A percentile compares a stretch with the other conserved stretches of the same genome.
Conservation (phyloP, 2,113 vertebrate genomes). For the Tachuris rubrigastra region DNA sequence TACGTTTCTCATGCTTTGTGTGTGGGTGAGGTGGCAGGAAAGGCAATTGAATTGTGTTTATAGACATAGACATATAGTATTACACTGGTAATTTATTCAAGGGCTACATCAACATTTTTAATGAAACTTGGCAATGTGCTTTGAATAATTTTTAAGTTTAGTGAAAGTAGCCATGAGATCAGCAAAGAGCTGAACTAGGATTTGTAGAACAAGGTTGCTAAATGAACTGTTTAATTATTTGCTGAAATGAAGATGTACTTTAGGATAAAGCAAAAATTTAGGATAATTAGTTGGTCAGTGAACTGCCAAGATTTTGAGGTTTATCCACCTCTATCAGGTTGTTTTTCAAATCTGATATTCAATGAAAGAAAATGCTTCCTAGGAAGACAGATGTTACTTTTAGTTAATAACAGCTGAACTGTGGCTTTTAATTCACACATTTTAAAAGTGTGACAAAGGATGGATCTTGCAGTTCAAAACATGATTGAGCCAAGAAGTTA, state of each 20-base stretch:
- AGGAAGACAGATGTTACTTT: neutral
- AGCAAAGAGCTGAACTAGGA: neutral
- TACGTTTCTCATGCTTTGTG: neutral
- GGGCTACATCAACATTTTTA: neutral
- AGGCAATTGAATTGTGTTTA: neutral
- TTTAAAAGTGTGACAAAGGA: neutral
- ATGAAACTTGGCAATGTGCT: neutral
- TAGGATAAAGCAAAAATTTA: neutral
- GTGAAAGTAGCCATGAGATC: neutral
- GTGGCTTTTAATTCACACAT: neutral
- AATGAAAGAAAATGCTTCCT: neutral
- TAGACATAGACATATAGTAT: neutral
- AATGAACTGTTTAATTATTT: neutral
- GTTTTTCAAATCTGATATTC: neutral
- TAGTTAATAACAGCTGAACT: neutral
- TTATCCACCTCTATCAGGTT: neutral
- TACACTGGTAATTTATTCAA: neutral
- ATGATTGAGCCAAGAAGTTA: neutral
- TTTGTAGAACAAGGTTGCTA: neutral
- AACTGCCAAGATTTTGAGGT: neutral
- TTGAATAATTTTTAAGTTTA: neutral
- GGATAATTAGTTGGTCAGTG: neutral
- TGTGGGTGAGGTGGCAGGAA: neutral
- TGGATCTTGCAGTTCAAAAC: neutral
- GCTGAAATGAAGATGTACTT: neutral